Evolutionary conservation across 2,797 vertebrate genomes (phyloP), one percentile per base, ranked within the genome.

Genomic region (Catamblyrhynchus diadema): DNA sequence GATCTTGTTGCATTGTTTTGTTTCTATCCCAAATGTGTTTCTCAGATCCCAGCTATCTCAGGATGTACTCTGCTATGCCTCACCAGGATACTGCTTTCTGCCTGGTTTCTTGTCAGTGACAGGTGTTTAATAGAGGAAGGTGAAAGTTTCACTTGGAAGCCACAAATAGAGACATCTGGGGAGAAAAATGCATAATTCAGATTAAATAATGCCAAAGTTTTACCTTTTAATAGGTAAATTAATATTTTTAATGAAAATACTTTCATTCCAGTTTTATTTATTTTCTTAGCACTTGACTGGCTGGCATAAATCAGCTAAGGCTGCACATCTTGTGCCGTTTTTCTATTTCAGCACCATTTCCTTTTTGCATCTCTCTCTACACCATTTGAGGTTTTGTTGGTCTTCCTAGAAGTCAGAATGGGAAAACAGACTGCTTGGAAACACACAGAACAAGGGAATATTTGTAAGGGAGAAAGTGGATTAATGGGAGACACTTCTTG

Each of bases 401-500:
- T 90, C 70, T 93, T 93, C 82, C 85, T 95, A 91, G 89, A 96
- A 97, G 79, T 83, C 72, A 73, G 51, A 84, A 66, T 27, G 39
- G 82, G 53, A 81, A 91, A 93, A 88, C 8, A 92, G 66, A 30
- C 16, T 84, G n/a, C 47, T 84, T 57, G 75, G 66, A 90, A 94
- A 79, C 12, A 64, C 12, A 37, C 11, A 54, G 57, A 80, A 67
- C 21, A 69, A 13, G 69, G 41, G 13, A 41, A 71, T 59, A 69
- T 81, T 91, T 83, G 51, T 90, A 18, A 79, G 16, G 48, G 37
- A 84, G n/a, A 16, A 62, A 72, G 20, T 32, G 19, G 27, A 39
- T 72, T 71, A 53, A 35, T 32, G 37, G 23, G 44, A 87, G 33
- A 22, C 21, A 39, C 3, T 74, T 86, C n/a, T 81, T 70, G 70